These are phyloP conservation scores for Lophius piscatorius DNA, from an alignment of 2,113 vertebrate genomes.

Conservation along the genomic window DNA sequence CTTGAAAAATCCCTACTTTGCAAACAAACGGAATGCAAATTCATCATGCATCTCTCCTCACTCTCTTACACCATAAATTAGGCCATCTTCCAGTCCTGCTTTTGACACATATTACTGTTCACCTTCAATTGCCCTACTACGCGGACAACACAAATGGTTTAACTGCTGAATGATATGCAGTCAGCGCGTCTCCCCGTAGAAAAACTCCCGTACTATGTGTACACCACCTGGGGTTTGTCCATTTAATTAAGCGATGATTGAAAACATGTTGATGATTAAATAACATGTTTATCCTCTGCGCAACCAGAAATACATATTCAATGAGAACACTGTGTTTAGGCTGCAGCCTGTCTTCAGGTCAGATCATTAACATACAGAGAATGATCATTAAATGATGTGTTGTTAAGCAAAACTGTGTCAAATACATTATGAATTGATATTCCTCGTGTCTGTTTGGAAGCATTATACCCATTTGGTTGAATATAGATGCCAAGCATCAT, in stretches of 20 bases:
- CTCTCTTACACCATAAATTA: constrained; percentile 27
- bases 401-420: constrained; percentile 81
- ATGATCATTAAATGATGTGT: constrained; percentile 78
- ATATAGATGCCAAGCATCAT: neutral
- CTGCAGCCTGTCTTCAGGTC: constrained; percentile 70
- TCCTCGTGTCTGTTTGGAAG: constrained; percentile 63
- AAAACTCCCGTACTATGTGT: constrained; percentile 59
- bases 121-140: constrained; percentile 48
- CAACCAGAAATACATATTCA: constrained; percentile 76
- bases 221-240: constrained; percentile 65
- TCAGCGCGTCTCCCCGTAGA: constrained; percentile 17
- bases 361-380: constrained; percentile 71
- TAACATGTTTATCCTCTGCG: constrained; percentile 76
- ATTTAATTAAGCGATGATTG: constrained; percentile 63
- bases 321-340: constrained; percentile 75
- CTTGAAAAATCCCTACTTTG: neutral
- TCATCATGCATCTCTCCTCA: constrained; percentile 1
- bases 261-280: constrained; percentile 72
- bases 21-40: constrained; percentile 14
- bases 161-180: constrained; percentile 57
- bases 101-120: constrained; percentile 64
- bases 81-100: constrained; percentile 7
- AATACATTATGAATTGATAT: constrained; percentile 80
- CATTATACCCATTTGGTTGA: constrained; percentile 29
- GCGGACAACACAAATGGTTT: constrained; percentile 39